Conservation (phyloP, 2,113 vertebrate genomes). For the Apus apus region DNA sequence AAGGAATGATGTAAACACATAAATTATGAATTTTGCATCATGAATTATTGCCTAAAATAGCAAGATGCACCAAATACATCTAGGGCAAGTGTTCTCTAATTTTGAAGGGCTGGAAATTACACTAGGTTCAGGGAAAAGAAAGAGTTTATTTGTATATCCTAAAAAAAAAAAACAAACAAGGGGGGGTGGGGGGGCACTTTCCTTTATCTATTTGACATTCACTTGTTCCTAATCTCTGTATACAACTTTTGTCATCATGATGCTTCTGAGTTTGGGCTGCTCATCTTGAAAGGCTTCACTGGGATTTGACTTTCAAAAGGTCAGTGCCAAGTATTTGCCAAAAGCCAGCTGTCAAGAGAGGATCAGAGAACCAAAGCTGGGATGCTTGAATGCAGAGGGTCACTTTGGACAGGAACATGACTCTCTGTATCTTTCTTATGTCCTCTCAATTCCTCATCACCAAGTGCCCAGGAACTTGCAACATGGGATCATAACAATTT, state of each 20-base stretch:
- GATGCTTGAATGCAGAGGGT: background rate
- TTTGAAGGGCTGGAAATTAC: background rate
- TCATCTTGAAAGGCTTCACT: background rate
- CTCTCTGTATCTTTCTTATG: background rate
- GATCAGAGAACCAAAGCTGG: background rate
- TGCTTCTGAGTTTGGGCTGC: background rate
- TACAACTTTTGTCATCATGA: background rate
- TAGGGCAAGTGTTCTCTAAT: background rate
- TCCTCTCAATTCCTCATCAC: background rate
- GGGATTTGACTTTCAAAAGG: background rate
- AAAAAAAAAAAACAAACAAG: background rate
- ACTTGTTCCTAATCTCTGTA: background rate
- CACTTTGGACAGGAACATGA: background rate
- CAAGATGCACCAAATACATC: background rate
- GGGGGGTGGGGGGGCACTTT: background rate
- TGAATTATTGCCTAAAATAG: slow-evolving; percentile 30
- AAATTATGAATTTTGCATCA: slow-evolving; percentile 53
- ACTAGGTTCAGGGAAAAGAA: background rate
- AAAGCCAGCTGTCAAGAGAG: background rate
- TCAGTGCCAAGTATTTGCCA: background rate
- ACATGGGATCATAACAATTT: background rate
- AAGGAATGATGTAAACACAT: background rate
- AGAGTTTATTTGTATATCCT: background rate
- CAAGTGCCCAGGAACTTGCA: background rate
- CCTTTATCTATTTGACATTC: background rate